phyloP scores from a whole-genome alignment of 1,140 invertebrate genomes.

The Copidosoma floridanum region DNA sequence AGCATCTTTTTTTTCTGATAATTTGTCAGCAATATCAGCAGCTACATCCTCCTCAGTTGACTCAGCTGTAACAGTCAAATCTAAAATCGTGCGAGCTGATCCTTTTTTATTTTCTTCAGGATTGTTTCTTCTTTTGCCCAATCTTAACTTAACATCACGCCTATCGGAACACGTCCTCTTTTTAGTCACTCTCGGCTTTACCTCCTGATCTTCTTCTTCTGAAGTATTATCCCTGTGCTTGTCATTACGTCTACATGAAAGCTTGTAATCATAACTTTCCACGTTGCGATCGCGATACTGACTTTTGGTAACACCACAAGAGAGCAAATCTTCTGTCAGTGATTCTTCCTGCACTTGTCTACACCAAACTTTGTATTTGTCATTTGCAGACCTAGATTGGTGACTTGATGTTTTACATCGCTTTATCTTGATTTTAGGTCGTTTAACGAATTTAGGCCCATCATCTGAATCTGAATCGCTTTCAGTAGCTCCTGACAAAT shows the following conservation, averaged over 20 bases:
- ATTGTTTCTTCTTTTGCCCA: slow-evolving; percentile 56
- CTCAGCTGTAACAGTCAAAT: slow-evolving; percentile 55
- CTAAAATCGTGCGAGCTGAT: slow-evolving; percentile 55
- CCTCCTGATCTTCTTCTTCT: slow-evolving; percentile 52
- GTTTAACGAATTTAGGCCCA: slow-evolving; percentile 38
- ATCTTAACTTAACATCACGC: slow-evolving; percentile 60
- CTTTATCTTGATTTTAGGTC: slow-evolving; percentile 51
- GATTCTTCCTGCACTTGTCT: slow-evolving; percentile 63
- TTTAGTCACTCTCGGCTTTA: slow-evolving; percentile 48
- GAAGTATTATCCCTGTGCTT: slow-evolving; percentile 49
- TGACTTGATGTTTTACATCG: slow-evolving; percentile 38
- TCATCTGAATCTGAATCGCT: slow-evolving; percentile 55
- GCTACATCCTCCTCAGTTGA: slow-evolving; percentile 63
- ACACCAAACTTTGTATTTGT: slow-evolving; percentile 67
- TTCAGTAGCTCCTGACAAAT: slow-evolving; percentile 53
- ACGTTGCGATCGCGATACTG: slow-evolving; percentile 58
- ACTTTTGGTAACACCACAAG: slow-evolving; percentile 60
- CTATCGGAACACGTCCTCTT: slow-evolving; percentile 64
- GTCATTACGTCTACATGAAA: slow-evolving; percentile 41
- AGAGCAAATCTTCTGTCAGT: slow-evolving; percentile 61
- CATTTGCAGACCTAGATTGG: slow-evolving; percentile 32
- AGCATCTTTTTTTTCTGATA: slow-evolving; percentile 69
- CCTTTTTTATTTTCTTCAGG: slow-evolving; percentile 55
- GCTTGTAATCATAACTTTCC: slow-evolving; percentile 61
- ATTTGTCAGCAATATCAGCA: slow-evolving; percentile 68